A percentile compares a stretch with the other conserved stretches of the same genome.
These are phyloP conservation scores for Lasioglossum morio DNA, from an alignment of 2,888 invertebrate genomes.

Conservation along the genomic window DNA sequence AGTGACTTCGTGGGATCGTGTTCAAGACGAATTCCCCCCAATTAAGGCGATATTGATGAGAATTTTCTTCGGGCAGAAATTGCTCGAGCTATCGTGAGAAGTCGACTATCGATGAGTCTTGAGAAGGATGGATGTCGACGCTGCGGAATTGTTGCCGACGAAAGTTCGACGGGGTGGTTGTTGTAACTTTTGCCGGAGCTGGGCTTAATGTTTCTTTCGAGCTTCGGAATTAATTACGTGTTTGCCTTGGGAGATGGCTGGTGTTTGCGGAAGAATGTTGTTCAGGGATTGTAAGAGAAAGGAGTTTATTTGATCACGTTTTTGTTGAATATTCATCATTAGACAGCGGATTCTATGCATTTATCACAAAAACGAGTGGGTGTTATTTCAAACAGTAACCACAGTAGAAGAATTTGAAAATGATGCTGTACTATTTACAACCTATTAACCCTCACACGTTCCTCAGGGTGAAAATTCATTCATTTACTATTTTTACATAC, in stretches of 20 bases:
- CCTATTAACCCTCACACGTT: no score
- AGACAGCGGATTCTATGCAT: no score
- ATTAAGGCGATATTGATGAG: conserved; percentile 47
- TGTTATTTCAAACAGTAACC: no score
- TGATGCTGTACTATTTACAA: no score
- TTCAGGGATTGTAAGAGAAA: not conserved
- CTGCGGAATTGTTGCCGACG: not conserved
- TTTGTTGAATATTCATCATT: no score
- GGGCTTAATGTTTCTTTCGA: not conserved
- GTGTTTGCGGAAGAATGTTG: not conserved
- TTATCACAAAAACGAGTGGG: no score
- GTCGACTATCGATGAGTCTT: not conserved
- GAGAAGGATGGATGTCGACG: conserved; percentile 5
- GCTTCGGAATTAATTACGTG: not conserved
- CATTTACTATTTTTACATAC: no score
- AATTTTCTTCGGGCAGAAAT: conserved; percentile 10
- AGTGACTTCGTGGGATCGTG: not conserved
- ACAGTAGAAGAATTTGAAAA: no score
- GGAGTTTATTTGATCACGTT: not conserved
- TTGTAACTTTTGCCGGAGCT: not conserved
- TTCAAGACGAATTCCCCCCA: conserved; percentile 54
- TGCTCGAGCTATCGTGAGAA: conserved; percentile 10
- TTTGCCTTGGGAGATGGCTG: not conserved
- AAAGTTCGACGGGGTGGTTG: not conserved
- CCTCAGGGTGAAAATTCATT: no score